Evolutionary conservation across 2,888 invertebrate species (phyloP), one percentile per base, ranked within the genome.

Genomic region (Cataglyphis cursor): DNA sequence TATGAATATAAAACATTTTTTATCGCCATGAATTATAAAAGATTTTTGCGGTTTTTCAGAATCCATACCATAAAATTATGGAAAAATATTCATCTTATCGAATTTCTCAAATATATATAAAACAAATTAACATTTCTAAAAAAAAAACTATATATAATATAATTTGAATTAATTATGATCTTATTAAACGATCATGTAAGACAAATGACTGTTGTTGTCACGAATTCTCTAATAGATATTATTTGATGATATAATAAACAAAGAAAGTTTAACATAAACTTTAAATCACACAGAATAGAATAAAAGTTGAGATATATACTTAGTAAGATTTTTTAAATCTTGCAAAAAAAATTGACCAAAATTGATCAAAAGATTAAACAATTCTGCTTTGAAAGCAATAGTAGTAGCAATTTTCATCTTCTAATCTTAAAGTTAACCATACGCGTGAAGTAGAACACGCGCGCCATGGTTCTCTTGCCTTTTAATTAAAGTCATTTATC

Each of bases 1-100:
- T n/a, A 61, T 41, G 21, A 73, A 61, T 61, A 41, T n/a, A 9
- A 44, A 59, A 61, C 44, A 73, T 44, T 59, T 73, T 73, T 61
- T 61, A 73, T 73, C 61, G n/a, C 44, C 18, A 6, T 31, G 0
- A 9, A 15, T 73, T 31, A 28, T 61, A 73, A 61, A 61, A 61
- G 28, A 59, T n/a, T 24, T 54, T 8, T 15, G 61, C 28, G 31
- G 44, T 5, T 35, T 15, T 31, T n/a, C 9, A 18, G n/a, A 70
- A 70, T 31, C 15, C 6, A n/a, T n/a, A n/a, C 12, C 41, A 57
- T 28, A 15, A 31, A 41, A 73, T 73, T 73, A 59, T 10, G 12
- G 12, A n/a, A 24, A 59, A 41, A 61, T 61, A 44, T 61, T 61
- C n/a, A n/a, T 8, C n/a, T 41, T 18, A 21, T 18, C 5, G 3